Evolutionary conservation across 1,140 invertebrate genomes (phyloP).

Genomic region (Condylostylus longicornis): DNA sequence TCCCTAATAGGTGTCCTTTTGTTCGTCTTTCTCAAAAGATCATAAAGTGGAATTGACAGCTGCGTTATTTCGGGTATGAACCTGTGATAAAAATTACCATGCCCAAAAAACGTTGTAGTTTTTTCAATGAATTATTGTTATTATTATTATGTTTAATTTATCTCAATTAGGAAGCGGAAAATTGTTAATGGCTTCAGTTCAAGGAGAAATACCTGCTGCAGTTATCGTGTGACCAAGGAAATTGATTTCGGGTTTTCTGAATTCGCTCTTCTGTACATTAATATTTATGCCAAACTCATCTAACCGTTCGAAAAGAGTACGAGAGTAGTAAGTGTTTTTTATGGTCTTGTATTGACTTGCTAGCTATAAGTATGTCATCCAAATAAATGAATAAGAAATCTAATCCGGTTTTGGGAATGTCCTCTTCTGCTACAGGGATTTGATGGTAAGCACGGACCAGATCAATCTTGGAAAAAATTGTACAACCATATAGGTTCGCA

Average conservation of each 20-base stretch:
- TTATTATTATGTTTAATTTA: no score
- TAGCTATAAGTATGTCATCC: conserved; percentile 36
- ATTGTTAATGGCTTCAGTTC: no score
- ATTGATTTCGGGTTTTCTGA: conserved; percentile 5
- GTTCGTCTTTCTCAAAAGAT: no score
- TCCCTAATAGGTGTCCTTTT: no score
- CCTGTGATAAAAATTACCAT: no score
- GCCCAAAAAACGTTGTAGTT: no score
- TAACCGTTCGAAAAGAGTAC: conserved; percentile 12
- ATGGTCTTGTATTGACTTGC: conserved; percentile 16
- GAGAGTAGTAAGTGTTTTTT: conserved; percentile 9
- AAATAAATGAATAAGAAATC: conserved; percentile 9
- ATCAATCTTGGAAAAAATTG: conserved; percentile 34
- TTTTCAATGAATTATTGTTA: no score
- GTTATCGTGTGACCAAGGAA: conserved; percentile 7
- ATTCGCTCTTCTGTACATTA: conserved; percentile 20
- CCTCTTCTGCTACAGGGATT: conserved; percentile 18
- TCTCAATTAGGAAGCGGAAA: no score
- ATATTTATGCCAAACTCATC: conserved; percentile 16
- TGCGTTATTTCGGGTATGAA: no score
- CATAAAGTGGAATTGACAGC: no score
- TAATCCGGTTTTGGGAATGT: conserved; percentile 24
- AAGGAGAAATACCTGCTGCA: no score
- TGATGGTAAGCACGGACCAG: conserved; percentile 35
- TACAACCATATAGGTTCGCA: conserved; percentile 19